Evolutionary conservation across 2,113 vertebrate genomes (phyloP).

Genomic region (Eonycteris spelaea): DNA sequence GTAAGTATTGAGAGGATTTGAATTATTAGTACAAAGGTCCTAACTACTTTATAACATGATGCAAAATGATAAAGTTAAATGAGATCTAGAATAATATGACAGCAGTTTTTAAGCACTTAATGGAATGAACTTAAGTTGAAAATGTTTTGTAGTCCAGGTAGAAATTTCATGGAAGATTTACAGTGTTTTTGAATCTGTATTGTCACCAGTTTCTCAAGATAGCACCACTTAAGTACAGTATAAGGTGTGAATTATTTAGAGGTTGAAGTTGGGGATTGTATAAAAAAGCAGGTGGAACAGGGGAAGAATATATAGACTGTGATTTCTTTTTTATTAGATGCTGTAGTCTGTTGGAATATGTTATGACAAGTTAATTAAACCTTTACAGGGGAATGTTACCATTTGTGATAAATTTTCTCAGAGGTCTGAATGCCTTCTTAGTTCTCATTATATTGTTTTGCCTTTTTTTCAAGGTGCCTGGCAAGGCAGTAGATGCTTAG

Average conservation of each 20-base stretch:
- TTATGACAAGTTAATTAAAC: background rate
- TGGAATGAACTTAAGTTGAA: background rate
- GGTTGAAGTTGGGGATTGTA: background rate
- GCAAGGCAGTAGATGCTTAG: background rate
- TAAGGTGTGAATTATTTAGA: background rate
- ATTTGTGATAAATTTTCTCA: background rate
- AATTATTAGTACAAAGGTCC: background rate
- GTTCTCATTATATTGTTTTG: background rate
- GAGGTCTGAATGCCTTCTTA: background rate
- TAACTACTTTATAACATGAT: background rate
- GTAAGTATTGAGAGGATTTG: slow-evolving; percentile 1
- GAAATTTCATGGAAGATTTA: background rate
- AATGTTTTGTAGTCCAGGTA: background rate
- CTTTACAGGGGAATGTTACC: background rate
- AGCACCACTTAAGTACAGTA: background rate
- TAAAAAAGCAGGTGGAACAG: background rate
- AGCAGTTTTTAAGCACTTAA: slow-evolving; percentile 25
- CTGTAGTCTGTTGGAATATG: background rate
- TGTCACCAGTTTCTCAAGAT: background rate
- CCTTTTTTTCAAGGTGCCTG: background rate
- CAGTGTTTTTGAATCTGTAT: background rate
- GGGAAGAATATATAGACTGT: background rate
- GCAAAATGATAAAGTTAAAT: background rate
- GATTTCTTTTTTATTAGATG: background rate
- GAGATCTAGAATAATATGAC: background rate